Conservation (phyloP, 2,113 vertebrate species). For the Morone saxatilis region DNA sequence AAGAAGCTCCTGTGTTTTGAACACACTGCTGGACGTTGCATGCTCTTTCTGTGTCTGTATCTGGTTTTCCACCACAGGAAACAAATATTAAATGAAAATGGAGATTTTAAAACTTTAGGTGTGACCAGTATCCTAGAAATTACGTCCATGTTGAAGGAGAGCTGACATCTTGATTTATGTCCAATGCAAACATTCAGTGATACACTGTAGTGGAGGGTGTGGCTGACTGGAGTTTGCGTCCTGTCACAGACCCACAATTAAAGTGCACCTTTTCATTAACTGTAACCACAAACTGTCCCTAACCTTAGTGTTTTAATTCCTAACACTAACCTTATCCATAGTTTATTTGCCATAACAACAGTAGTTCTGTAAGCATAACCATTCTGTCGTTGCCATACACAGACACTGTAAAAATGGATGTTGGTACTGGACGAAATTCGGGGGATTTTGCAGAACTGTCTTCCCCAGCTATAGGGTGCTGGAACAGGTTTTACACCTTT, state of each 20-base stretch:
- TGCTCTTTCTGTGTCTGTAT: not conserved
- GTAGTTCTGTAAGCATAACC: too few relatives aligned
- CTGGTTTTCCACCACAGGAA: not conserved
- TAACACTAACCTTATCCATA: not conserved
- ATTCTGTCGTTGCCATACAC: too few relatives aligned
- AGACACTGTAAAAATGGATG: too few relatives aligned
- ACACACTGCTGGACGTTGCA: not conserved
- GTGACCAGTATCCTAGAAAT: not conserved
- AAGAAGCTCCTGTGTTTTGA: not conserved
- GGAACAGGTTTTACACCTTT: too few relatives aligned
- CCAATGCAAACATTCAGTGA: not conserved
- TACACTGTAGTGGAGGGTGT: not conserved
- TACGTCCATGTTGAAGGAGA: not conserved
- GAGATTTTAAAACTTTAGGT: constrained; percentile 5
- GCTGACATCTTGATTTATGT: not conserved
- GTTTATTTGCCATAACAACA: too few relatives aligned
- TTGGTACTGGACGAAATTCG: too few relatives aligned
- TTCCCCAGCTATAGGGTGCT: too few relatives aligned
- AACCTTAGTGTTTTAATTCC: not conserved
- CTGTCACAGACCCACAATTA: not conserved
- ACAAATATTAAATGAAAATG: not conserved
- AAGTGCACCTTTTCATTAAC: not conserved
- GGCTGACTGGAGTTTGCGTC: not conserved
- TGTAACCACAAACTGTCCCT: not conserved
- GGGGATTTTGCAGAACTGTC: too few relatives aligned